Percentiles rank a stretch among this genome's conserved stretches.
phyloP scores from a whole-genome alignment of 2,888 invertebrate genomes.

The Ormyrus rosae region DNA sequence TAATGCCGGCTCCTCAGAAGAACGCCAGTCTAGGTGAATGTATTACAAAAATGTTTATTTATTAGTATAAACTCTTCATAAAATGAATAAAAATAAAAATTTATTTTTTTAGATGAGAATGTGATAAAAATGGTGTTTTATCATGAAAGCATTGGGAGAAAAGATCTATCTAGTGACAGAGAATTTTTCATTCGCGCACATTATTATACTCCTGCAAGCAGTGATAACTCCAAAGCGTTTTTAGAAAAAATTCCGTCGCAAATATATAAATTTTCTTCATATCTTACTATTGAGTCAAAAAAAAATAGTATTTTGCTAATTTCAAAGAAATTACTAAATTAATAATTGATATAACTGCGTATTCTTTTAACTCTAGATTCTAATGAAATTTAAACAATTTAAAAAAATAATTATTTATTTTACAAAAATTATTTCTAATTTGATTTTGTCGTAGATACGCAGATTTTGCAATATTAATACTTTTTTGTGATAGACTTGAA shows the following conservation, averaged over 20 bases:
- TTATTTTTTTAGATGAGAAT: conserved; percentile 52
- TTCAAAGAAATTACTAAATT: conserved; percentile 16
- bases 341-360: too few species aligned
- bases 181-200: conserved; percentile 50
- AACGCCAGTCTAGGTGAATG: conserved; percentile 68
- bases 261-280: conserved; percentile 35
- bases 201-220: conserved; percentile 54
- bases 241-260: conserved; percentile 43
- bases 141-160: conserved; percentile 36
- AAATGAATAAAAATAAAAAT: conserved; percentile 18
- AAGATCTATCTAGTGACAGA: conserved; percentile 48
- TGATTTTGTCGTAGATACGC: conserved; percentile 46
- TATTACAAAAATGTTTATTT: conserved; percentile 52
- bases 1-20: conserved; percentile 64
- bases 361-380: too few species aligned
- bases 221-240: conserved; percentile 43
- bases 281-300: conserved; percentile 13
- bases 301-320: conserved; percentile 30
- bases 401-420: conserved; percentile 19
- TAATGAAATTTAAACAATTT: not conserved
- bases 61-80: not conserved
- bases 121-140: conserved; percentile 9
- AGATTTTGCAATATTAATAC: conserved; percentile 19
- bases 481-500: conserved; percentile 24
- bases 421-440: conserved; percentile 6